phyloP scores from a whole-genome alignment of 2,888 invertebrate genomes.

The Clusia tigrina region DNA sequence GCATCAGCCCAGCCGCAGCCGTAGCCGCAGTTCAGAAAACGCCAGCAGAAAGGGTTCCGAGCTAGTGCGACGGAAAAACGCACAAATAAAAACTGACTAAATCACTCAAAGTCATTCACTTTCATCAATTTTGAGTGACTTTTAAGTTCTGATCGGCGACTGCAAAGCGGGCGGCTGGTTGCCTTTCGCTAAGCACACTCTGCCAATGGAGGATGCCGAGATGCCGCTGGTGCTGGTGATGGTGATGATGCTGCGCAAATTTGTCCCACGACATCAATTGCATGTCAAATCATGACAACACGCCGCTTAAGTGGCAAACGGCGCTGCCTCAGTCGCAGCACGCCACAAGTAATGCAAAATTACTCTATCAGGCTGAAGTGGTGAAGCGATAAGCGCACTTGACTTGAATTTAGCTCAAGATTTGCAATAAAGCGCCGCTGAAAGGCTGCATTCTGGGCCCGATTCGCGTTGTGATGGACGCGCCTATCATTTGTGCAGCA shows the following conservation, averaged over 20 bases:
- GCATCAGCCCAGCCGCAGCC: too few relatives aligned
- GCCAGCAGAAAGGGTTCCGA: constrained; percentile 12
- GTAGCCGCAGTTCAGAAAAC: background rate
- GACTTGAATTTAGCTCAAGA: background rate
- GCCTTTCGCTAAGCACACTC: background rate
- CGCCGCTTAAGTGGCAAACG: constrained; percentile 17
- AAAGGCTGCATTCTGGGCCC: too few relatives aligned
- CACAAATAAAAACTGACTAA: constrained; percentile 14
- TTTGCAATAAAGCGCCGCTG: too few relatives aligned
- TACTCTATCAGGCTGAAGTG: background rate
- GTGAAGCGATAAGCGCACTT: too few relatives aligned
- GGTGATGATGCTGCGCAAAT: constrained; percentile 31
- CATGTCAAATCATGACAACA: constrained; percentile 32
- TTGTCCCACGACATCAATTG: constrained; percentile 35
- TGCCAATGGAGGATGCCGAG: background rate
- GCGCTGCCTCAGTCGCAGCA: too few relatives aligned
- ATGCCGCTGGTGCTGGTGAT: constrained; percentile 19
- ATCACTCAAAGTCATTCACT: constrained; percentile 22
- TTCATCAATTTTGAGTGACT: constrained; percentile 36
- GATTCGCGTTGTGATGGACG: too few relatives aligned
- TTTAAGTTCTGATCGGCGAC: constrained; percentile 27
- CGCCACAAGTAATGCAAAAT: background rate
- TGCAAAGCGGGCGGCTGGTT: background rate
- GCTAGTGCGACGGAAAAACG: background rate
- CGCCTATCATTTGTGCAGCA: too few relatives aligned